Evolutionary conservation across 2,113 vertebrate genomes (phyloP), one percentile per base, ranked within the genome.

Genomic region (Anser brachyrhynchus): DNA sequence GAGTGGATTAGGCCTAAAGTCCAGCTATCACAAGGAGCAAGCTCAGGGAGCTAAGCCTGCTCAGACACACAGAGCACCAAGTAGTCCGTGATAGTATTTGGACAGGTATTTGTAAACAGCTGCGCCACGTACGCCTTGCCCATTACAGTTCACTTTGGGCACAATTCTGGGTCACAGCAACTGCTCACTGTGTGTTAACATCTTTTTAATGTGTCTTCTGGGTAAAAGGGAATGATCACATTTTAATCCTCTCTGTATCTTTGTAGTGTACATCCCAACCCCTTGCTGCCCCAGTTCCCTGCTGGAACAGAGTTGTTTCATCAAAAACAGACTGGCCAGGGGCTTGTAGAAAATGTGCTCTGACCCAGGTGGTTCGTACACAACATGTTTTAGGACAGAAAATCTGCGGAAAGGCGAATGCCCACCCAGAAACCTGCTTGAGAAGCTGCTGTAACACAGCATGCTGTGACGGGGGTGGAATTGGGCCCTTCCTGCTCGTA

Each of bases 171-270:
- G 9, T 35, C 26, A 55, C 51, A 72, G 70, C 67, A n/a, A 14
- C 31, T 57, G 26, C 9, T 85, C 8, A 0, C 62, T 52, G 39
- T 15, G 67, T 23, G 8, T 5, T 57, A 17, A 26, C 33, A 16
- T n/a, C 49, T 64, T 33, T 19, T 3, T 3, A 2, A 13, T 12
- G 21, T 1, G 3, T 62, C 74, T 52, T 74, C 41, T 20, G 10
- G 2, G 2, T 29, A 35, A 59, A 37, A 77, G 13, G 26, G 23
- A 66, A 5, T 3, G 0, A 54, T 8, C 22, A 4, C 5, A 2
- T 86, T 66, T 43, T 28, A 28, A 61, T 41, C 11, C 10, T 52
- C 44, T 22, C 62, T 31, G 7, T 25, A n/a, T 44, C 69, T 64
- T 39, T 7, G 19, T 22, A 19, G 55, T 28, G 18, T 21, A 4